phyloP scores from a whole-genome alignment of 2,113 vertebrate genomes.

The Oryzias celebensis region DNA sequence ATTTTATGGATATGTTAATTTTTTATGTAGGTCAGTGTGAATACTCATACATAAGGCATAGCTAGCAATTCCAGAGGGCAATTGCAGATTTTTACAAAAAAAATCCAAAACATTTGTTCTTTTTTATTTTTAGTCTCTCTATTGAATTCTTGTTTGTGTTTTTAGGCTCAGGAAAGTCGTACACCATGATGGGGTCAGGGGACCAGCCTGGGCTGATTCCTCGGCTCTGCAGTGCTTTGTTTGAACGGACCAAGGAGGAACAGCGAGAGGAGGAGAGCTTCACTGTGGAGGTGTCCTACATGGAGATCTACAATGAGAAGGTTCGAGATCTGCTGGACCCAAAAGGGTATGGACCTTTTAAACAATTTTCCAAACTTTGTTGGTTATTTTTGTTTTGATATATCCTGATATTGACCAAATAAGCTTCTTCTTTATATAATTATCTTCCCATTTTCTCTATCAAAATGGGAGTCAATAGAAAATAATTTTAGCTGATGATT shows the following conservation, averaged over 20 bases:
- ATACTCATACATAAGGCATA: no score
- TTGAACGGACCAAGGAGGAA: conserved; percentile 88
- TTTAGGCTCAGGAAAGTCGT: conserved; percentile 96
- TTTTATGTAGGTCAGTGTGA: no score
- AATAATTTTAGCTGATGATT: no score
- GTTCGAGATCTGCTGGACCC: conserved; percentile 96
- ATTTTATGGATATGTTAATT: neutral
- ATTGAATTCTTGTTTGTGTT: neutral
- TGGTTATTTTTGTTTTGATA: neutral
- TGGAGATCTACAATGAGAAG: conserved; percentile 99
- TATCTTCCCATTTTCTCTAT: no score
- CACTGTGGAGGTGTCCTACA: conserved; percentile 96
- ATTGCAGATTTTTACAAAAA: no score
- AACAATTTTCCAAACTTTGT: neutral
- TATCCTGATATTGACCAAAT: neutral
- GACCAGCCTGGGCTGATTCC: conserved; percentile 96
- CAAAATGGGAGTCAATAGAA: no score
- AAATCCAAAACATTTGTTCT: neutral
- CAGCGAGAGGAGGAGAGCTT: conserved; percentile 91
- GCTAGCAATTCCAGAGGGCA: no score
- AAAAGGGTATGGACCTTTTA: conserved; percentile 83
- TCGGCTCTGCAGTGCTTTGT: conserved; percentile 92
- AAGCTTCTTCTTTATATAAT: no score
- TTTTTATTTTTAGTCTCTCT: neutral
- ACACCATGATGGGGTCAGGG: conserved; percentile 97